Base-by-base conservation (phyloP, 1,140 invertebrate genomes). In the Drosophila pruinosa region DNA sequence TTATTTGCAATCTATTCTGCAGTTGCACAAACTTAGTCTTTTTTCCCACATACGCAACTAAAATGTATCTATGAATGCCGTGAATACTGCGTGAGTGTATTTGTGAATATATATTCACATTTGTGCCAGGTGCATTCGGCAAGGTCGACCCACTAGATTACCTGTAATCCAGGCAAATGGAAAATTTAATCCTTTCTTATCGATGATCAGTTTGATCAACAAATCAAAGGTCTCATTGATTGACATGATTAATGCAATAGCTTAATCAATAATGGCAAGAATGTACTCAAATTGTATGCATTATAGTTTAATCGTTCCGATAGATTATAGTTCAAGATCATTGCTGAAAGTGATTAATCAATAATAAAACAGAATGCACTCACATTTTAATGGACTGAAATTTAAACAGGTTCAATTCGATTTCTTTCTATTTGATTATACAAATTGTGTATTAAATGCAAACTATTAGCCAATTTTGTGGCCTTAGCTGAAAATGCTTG, bases 1-100 rank as follows among this genome's bases (percentile, higher is more conserved):
- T 64, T 64, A 70, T 74, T 74, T 74, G 53, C 47, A 63, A 76
- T 63, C 45, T 54, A 61, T 63, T 62, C 36, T 41, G 62, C 26
- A 45, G n/a, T 56, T 58, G 41, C 61, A 67, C 15, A 64, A 52
- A 61, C 53, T 57, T 31, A 41, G 15, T 34, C 21, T 2, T 15
- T 2, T 19, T 26, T 19, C 1, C 10, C 1, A 43, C 8, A 54
- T n/a, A n/a, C n/a, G n/a, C n/a, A 1, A 14, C 45, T 14, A 48
- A 26, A 19, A 7, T 6, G 12, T 15, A 4, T 17, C 15, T 38
- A 4, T 38, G 26, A 28, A 28, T n/a, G n/a, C 26, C 5, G 26
- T 28, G 26, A 2, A 28, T 28, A 28, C 8, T 28, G 5, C 6
- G 31, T 34, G 6, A 6, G 12, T 3, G 31, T n/a, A 6, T 12